A percentile compares a stretch with the other conserved stretches of the same genome.
Conservation (phyloP, 2,797 vertebrate species). For the Neostethus bicornis region DNA sequence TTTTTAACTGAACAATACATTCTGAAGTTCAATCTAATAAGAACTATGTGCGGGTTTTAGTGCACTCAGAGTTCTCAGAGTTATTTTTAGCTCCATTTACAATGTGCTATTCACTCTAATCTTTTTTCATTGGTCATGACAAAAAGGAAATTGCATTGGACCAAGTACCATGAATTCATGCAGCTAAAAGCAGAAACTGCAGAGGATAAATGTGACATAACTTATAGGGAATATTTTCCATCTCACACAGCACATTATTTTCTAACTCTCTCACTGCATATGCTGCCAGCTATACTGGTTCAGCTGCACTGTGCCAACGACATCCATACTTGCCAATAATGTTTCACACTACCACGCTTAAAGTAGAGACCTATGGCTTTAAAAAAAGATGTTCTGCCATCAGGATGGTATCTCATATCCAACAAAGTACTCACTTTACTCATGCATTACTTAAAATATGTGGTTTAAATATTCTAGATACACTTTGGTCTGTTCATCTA, state of each 20-base stretch:
- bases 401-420: slow-evolving; percentile 12
- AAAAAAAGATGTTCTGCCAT: slow-evolving; percentile 19
- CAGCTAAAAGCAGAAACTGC: slow-evolving; percentile 3
- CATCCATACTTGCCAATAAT: slow-evolving; percentile 40
- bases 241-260: slow-evolving; percentile 40
- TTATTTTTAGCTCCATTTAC: too few species aligned
- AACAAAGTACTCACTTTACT: background rate
- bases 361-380: slow-evolving; percentile 42
- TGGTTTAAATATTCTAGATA: too few species aligned
- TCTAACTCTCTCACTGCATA: slow-evolving; percentile 29
- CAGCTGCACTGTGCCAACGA: slow-evolving; percentile 38
- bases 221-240: slow-evolving; percentile 24
- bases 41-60: slow-evolving; percentile 9
- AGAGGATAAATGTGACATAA: slow-evolving; percentile 34
- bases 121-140: too few species aligned
- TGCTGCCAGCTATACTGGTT: slow-evolving; percentile 39
- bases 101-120: too few species aligned
- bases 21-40: slow-evolving; percentile 14
- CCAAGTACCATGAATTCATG: too few species aligned
- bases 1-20: slow-evolving; percentile 26
- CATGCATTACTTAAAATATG: background rate
- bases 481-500: background rate
- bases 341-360: slow-evolving; percentile 36
- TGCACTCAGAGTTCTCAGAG: slow-evolving; percentile 11
- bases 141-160: too few species aligned